A percentile compares a stretch with the other conserved stretches of the same genome.
Conservation (phyloP, 2,888 invertebrate genomes). For the Hypercompe scribonia region DNA sequence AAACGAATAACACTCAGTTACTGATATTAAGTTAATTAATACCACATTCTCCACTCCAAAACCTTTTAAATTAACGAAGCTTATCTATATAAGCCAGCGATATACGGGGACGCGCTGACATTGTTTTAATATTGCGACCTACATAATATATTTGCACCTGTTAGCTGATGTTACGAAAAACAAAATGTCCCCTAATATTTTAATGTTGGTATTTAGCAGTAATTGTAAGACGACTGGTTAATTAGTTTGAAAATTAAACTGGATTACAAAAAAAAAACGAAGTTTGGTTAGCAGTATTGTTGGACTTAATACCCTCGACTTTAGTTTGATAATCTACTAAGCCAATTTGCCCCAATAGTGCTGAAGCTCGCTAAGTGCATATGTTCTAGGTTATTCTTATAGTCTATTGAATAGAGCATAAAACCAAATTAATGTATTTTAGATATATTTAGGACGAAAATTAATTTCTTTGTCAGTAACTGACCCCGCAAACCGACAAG, state of each 20-base stretch:
- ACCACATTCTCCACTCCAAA: not conserved
- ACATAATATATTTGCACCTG: not conserved
- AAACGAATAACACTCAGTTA: not conserved
- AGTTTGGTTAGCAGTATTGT: not conserved
- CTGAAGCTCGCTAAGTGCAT: not conserved
- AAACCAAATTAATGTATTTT: not conserved
- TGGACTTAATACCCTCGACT: not conserved
- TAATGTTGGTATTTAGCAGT: too few relatives aligned
- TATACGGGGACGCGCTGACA: not conserved
- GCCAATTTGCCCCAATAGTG: not conserved
- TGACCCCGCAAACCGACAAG: not conserved
- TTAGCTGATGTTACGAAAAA: not conserved
- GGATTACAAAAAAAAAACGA: too few relatives aligned
- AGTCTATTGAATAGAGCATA: not conserved
- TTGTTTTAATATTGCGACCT: slow-evolving; percentile 2
- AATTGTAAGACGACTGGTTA: too few relatives aligned
- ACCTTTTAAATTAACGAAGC: slow-evolving; percentile 12
- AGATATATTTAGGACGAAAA: not conserved
- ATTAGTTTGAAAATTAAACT: not conserved
- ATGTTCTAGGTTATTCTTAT: not conserved
- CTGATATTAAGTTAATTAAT: not conserved
- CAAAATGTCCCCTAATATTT: not conserved
- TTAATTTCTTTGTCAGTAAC: too few relatives aligned
- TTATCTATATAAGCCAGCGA: slow-evolving; percentile 11
- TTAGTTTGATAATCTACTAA: not conserved